A percentile compares a stretch with the other conserved stretches of the same genome.
phyloP scores from a whole-genome alignment of 2,113 vertebrate genomes.

The Irena cyanogastra region DNA sequence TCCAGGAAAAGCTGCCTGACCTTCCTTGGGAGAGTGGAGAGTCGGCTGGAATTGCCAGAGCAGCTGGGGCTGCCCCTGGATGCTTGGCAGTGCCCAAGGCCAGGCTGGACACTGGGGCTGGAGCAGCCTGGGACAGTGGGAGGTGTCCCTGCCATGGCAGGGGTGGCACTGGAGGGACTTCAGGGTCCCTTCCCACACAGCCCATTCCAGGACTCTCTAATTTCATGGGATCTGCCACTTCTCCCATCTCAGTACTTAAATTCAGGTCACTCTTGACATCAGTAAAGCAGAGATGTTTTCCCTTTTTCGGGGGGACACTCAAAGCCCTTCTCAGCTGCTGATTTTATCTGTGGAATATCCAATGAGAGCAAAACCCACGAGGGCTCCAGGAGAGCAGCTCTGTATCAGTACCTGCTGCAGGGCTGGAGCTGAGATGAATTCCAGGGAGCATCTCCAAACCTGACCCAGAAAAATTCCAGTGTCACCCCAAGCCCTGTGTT shows the following conservation, averaged over 20 bases:
- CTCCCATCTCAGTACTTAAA: not conserved
- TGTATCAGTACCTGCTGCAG: not conserved
- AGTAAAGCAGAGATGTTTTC: not conserved
- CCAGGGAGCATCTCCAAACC: not conserved
- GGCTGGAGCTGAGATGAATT: not conserved
- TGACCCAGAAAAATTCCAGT: accelerated
- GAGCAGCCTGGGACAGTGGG: not conserved
- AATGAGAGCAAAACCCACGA: accelerated
- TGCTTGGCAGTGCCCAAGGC: not conserved
- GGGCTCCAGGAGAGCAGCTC: not conserved
- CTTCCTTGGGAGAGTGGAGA: not conserved
- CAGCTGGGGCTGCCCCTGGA: not conserved
- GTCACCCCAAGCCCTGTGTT: not conserved
- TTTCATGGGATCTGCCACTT: not conserved
- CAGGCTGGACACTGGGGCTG: not conserved
- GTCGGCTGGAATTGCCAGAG: not conserved
- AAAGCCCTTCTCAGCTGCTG: not conserved
- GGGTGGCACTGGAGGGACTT: not conserved
- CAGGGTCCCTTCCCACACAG: not conserved
- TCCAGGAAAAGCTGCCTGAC: not conserved
- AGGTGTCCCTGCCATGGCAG: not conserved
- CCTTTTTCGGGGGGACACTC: not conserved
- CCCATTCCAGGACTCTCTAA: accelerated
- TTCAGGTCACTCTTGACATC: not conserved
- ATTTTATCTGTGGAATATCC: too few relatives aligned